phyloP scores from a whole-genome alignment of 2,888 invertebrate species.

The Neelides folsomi region DNA sequence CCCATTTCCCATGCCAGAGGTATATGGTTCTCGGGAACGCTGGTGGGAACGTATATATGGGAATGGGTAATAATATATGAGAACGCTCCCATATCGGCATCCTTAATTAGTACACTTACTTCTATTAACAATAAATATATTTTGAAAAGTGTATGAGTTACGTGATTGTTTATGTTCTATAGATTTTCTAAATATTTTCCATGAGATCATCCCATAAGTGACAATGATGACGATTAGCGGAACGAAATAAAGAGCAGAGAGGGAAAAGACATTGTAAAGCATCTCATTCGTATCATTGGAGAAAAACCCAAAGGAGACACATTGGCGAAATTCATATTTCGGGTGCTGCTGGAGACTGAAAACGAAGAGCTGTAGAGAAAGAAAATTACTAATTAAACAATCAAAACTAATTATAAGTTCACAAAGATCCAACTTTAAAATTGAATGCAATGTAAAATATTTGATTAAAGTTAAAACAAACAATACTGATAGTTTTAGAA shows the following conservation, averaged over 20 bases:
- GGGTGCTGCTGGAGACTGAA: conserved; percentile 59
- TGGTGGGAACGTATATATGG: too few species aligned
- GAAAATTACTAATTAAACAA: conserved; percentile 6
- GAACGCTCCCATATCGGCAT: neutral
- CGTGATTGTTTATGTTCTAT: conserved; percentile 38
- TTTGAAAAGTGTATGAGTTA: conserved; percentile 13
- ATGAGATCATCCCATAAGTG: conserved; percentile 58
- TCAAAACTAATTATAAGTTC: neutral
- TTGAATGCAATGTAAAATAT: neutral
- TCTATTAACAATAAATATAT: too few species aligned
- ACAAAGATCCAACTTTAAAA: neutral
- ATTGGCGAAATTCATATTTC: conserved; percentile 52
- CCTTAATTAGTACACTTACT: too few species aligned
- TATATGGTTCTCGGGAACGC: too few species aligned
- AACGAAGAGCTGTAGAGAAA: conserved; percentile 53
- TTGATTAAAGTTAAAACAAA: neutral
- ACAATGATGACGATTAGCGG: conserved; percentile 57
- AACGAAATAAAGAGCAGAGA: conserved; percentile 58
- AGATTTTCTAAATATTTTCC: conserved; percentile 55
- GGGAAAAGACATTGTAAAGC: conserved; percentile 57
- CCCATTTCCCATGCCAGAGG: too few species aligned
- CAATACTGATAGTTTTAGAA: neutral
- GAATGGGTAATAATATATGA: neutral
- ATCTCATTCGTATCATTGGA: conserved; percentile 49
- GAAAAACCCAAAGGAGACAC: conserved; percentile 62